These are phyloP conservation scores for Varanus komodoensis DNA, from an alignment of 2,113 vertebrate genomes.

Conservation along the genomic window DNA sequence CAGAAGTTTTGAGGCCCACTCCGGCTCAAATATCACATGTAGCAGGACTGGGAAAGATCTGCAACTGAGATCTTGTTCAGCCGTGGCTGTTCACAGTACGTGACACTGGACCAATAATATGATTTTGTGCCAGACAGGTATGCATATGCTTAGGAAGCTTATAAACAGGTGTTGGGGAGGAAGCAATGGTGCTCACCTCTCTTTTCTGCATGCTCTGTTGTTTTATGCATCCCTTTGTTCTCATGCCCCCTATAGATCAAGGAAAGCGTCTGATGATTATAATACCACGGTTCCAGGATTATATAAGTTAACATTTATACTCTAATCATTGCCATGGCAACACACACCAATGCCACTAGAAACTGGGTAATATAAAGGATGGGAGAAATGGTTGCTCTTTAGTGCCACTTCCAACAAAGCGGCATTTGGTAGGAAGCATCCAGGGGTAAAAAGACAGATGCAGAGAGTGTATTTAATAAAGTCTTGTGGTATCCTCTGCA, in stretches of 20 bases:
- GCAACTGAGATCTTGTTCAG: background rate
- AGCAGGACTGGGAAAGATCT: no score
- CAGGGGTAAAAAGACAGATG: background rate
- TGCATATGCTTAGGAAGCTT: background rate
- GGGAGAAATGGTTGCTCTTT: background rate
- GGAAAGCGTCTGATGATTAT: background rate
- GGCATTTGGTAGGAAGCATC: background rate
- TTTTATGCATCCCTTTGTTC: background rate
- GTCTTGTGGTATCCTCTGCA: background rate
- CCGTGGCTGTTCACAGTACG: background rate
- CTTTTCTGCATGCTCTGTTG: background rate
- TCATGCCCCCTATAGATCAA: background rate
- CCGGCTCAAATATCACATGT: no score
- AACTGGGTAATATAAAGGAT: background rate
- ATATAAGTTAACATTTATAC: background rate
- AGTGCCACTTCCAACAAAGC: accelerated
- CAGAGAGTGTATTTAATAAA: background rate
- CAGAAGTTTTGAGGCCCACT: no score
- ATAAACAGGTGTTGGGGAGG: background rate
- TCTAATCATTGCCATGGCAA: background rate
- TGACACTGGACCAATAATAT: background rate
- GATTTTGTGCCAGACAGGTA: background rate
- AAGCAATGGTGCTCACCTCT: no score
- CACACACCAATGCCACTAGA: accelerated
- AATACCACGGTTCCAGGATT: background rate